A percentile compares a stretch with the other conserved stretches of the same genome.
phyloP scores from a whole-genome alignment of 2,113 vertebrate genomes.

The Martes martes region DNA sequence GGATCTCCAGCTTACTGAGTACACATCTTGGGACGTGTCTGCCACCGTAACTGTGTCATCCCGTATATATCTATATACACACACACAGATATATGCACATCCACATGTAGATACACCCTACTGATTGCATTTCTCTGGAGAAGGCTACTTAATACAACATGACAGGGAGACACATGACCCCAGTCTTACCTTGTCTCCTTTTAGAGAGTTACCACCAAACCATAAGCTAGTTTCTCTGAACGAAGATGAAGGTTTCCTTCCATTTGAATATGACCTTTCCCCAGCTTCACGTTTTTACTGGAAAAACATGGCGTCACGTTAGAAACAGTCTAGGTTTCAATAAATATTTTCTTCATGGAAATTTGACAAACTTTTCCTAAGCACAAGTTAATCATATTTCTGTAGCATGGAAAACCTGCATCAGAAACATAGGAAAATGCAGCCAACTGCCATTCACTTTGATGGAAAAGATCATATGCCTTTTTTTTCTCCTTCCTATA shows the following conservation, averaged over 20 bases:
- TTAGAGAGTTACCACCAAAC: neutral
- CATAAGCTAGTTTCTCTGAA: neutral
- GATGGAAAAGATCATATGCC: neutral
- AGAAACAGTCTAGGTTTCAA: slow-evolving; percentile 31
- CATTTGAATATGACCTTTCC: neutral
- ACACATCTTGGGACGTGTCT: neutral
- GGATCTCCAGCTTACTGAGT: neutral
- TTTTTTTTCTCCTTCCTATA: neutral
- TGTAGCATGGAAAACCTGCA: slow-evolving; percentile 56
- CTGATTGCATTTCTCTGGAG: neutral
- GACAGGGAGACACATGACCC: neutral
- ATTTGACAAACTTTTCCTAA: slow-evolving; percentile 14
- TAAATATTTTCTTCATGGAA: slow-evolving; percentile 28
- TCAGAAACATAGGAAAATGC: slow-evolving; percentile 47
- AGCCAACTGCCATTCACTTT: slow-evolving; percentile 27
- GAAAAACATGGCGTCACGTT: neutral
- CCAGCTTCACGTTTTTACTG: neutral
- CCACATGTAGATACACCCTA: neutral
- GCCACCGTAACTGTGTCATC: neutral
- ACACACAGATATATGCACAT: neutral
- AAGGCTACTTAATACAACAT: neutral
- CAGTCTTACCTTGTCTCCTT: neutral
- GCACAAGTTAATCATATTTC: slow-evolving; percentile 42
- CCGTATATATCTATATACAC: neutral
- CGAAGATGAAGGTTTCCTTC: neutral